Evolutionary conservation across 2,113 vertebrate species (phyloP).

Genomic region (Leucopsar rothschildi): DNA sequence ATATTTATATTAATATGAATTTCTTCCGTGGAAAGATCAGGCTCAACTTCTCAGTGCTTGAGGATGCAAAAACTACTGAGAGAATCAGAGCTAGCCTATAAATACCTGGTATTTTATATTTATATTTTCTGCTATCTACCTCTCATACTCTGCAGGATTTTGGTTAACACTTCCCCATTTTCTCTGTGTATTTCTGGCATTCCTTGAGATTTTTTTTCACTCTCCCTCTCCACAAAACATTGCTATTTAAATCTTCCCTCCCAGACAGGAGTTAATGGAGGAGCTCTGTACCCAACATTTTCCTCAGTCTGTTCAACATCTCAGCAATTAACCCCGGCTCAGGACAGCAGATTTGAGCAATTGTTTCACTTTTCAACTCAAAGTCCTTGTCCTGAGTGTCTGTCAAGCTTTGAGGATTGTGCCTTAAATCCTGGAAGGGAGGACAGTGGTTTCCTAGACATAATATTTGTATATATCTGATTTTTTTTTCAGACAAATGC

Average conservation of each 20-base stretch:
- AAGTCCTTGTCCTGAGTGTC: neutral
- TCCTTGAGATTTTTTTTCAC: neutral
- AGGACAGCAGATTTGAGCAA: neutral
- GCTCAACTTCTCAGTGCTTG: neutral
- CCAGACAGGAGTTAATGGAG: constrained; percentile 1
- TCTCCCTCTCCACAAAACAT: neutral
- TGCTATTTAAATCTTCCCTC: neutral
- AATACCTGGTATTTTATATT: neutral
- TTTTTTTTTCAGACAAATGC: neutral
- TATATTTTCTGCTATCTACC: neutral
- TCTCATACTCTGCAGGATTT: neutral
- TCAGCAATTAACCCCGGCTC: constrained; percentile 26
- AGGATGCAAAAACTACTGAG: neutral
- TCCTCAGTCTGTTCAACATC: neutral
- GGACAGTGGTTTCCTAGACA: neutral
- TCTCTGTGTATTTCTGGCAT: neutral
- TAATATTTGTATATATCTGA: accelerated
- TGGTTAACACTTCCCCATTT: neutral
- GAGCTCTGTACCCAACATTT: neutral
- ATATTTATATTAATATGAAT: neutral
- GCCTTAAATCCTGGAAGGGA: neutral
- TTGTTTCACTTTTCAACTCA: neutral
- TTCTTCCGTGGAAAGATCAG: neutral
- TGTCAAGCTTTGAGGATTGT: neutral
- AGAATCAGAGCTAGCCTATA: neutral